These are phyloP conservation scores for Sibirionetta formosa DNA, from an alignment of 2,797 vertebrate species.

Conservation along the genomic window DNA sequence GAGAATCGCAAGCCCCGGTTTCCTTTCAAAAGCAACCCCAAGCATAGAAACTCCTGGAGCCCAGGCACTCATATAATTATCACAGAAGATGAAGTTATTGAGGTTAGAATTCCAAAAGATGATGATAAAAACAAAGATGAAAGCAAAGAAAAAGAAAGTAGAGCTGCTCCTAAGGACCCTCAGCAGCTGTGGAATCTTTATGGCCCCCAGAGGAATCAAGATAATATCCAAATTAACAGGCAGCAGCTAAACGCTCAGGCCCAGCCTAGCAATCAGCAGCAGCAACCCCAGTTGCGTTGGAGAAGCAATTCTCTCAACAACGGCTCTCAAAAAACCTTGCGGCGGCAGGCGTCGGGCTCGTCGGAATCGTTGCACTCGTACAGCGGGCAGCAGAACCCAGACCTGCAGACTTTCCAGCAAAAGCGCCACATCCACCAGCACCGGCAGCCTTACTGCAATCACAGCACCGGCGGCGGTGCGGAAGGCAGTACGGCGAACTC, in stretches of 20 bases:
- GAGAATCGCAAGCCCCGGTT: slow-evolving; percentile 98
- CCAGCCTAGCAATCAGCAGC: slow-evolving; percentile 74
- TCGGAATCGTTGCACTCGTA: slow-evolving; percentile 68
- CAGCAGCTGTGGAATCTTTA: slow-evolving; percentile 78
- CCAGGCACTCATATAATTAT: slow-evolving; percentile 98
- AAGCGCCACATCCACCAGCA: slow-evolving; percentile 84
- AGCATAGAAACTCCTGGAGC: slow-evolving; percentile 97
- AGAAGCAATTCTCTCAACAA: slow-evolving; percentile 95
- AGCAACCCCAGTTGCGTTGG: slow-evolving; percentile 81
- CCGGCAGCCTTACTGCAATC: slow-evolving; percentile 85
- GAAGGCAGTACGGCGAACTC: slow-evolving; percentile 67
- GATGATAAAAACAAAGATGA: slow-evolving; percentile 84
- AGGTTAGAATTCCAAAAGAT: slow-evolving; percentile 95
- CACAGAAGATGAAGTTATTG: slow-evolving; percentile 94
- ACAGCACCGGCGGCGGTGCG: slow-evolving; percentile 65
- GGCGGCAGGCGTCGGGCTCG: slow-evolving; percentile 78
- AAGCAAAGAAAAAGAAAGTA: slow-evolving; percentile 80
- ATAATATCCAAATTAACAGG: slow-evolving; percentile 88
- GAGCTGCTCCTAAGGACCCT: slow-evolving; percentile 80
- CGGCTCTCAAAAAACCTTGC: slow-evolving; percentile 81
- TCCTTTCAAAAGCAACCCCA: slow-evolving; percentile 98
- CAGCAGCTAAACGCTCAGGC: slow-evolving; percentile 82
- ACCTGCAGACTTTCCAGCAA: slow-evolving; percentile 86
- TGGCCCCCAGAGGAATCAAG: slow-evolving; percentile 82
- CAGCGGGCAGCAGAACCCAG: slow-evolving; percentile 81